Percentiles rank a stretch among this genome's conserved stretches.
phyloP scores from a whole-genome alignment of 2,888 invertebrate species.

The Caenorhabditis virilis region DNA sequence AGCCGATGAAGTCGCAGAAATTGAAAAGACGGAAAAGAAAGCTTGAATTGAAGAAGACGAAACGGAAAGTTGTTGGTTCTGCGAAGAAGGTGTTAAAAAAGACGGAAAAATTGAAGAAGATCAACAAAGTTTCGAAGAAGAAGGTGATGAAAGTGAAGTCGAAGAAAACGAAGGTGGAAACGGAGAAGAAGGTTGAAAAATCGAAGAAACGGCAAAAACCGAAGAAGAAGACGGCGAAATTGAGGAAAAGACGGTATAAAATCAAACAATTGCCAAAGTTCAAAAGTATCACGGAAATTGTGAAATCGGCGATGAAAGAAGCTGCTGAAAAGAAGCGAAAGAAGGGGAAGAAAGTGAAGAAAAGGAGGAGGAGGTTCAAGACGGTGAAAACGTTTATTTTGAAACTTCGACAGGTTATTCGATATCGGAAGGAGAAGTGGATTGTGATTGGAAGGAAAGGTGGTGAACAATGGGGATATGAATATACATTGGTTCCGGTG shows the following conservation, averaged over 20 bases:
- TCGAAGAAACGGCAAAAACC: too few relatives aligned
- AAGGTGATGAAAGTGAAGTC: too few relatives aligned
- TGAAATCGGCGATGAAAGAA: neutral
- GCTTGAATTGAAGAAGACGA: too few relatives aligned
- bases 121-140: neutral
- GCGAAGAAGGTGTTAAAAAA: too few relatives aligned
- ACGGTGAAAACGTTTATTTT: neutral
- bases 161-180: too few relatives aligned
- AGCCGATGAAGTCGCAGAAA: too few relatives aligned
- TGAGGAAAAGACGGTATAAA: neutral
- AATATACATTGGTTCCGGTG: constrained; percentile 17
- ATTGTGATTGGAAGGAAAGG: constrained; percentile 19
- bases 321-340: neutral
- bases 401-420: neutral
- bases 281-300: neutral
- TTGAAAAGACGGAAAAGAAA: too few relatives aligned
- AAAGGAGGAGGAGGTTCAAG: neutral
- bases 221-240: too few relatives aligned
- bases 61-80: too few relatives aligned
- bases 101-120: neutral
- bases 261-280: neutral
- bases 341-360: neutral
- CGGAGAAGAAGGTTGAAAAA: too few relatives aligned
- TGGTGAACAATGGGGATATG: constrained; percentile 10
- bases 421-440: constrained; percentile 8